Percentiles rank a stretch among this genome's conserved stretches.
These are phyloP conservation scores for Villa cingulata DNA, from an alignment of 2,888 invertebrate genomes.

Conservation along the genomic window DNA sequence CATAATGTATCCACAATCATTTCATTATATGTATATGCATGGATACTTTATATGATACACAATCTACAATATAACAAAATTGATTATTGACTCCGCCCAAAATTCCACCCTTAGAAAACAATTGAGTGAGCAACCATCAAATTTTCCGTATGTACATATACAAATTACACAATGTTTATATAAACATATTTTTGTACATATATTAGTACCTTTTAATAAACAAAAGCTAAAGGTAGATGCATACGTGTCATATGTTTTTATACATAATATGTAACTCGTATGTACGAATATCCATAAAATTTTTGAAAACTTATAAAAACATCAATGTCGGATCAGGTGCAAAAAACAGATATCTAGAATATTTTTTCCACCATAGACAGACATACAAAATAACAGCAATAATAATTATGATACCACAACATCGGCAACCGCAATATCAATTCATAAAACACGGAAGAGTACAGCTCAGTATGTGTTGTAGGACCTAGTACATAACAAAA, in stretches of 20 bases:
- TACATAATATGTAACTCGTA: too few species aligned
- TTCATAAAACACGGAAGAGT: background rate
- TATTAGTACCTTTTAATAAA: too few species aligned
- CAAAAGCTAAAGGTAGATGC: too few species aligned
- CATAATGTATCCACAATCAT: background rate
- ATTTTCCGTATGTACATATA: too few species aligned
- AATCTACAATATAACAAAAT: too few species aligned
- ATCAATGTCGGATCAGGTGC: background rate
- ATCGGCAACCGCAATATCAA: background rate
- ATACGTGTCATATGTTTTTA: too few species aligned
- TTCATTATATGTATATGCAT: too few species aligned
- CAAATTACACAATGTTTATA: too few species aligned
- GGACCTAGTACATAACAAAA: too few species aligned
- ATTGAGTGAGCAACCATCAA: slow-evolving; percentile 7
- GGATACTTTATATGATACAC: background rate
- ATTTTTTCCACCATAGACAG: background rate
- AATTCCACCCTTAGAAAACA: slow-evolving; percentile 6
- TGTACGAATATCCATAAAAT: too few species aligned
- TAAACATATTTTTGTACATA: too few species aligned
- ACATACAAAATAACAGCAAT: background rate
- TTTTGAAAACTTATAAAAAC: background rate
- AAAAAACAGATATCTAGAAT: background rate
- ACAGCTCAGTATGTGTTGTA: too few species aligned
- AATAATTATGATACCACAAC: background rate
- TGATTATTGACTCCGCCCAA: slow-evolving; percentile 15